These are phyloP conservation scores for Gryllus longicercus DNA, from an alignment of 2,888 invertebrate species.

Conservation along the genomic window DNA sequence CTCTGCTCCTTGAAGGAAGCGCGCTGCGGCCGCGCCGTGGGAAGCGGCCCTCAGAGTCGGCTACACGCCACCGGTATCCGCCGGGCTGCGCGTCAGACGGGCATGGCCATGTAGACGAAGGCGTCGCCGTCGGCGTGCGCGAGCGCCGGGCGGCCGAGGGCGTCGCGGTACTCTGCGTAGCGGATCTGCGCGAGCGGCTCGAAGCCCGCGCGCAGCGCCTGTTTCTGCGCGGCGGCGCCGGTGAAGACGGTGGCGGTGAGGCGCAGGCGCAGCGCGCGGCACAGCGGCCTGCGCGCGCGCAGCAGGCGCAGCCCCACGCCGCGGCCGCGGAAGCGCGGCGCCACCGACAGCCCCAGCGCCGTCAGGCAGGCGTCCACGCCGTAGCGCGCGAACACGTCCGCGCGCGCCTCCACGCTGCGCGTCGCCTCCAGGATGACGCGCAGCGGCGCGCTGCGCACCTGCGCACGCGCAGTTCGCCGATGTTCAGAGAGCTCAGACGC, in stretches of 20 bases:
- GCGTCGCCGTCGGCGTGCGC: too few species aligned
- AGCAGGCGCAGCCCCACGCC: constrained; percentile 50
- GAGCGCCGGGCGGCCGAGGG: too few species aligned
- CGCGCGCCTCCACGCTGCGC: not conserved
- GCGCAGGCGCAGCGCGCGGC: constrained; percentile 26
- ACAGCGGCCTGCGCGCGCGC: constrained; percentile 46
- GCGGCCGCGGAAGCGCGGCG: constrained; percentile 50
- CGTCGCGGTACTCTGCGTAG: too few species aligned
- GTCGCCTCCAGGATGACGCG: too few species aligned
- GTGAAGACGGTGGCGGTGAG: constrained; percentile 34
- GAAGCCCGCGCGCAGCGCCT: constrained; percentile 30
- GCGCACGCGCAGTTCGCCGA: too few species aligned
- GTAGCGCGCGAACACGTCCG: constrained; percentile 49
- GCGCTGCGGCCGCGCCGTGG: too few species aligned
- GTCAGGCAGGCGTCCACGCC: constrained; percentile 49
- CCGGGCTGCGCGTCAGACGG: too few species aligned
- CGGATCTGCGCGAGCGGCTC: constrained; percentile 24
- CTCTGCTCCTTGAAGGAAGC: too few species aligned
- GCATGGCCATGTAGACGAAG: too few species aligned
- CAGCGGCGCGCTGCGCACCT: not conserved
- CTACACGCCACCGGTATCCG: too few species aligned
- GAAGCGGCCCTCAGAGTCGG: too few species aligned
- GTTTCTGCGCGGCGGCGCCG: constrained; percentile 29
- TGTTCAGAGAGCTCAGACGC: too few species aligned
- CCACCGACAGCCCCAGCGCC: constrained; percentile 53